A percentile compares a stretch with the other conserved stretches of the same genome.
These are phyloP conservation scores for Pseudachorutes palmiensis DNA, from an alignment of 1,140 invertebrate species.

Conservation along the genomic window DNA sequence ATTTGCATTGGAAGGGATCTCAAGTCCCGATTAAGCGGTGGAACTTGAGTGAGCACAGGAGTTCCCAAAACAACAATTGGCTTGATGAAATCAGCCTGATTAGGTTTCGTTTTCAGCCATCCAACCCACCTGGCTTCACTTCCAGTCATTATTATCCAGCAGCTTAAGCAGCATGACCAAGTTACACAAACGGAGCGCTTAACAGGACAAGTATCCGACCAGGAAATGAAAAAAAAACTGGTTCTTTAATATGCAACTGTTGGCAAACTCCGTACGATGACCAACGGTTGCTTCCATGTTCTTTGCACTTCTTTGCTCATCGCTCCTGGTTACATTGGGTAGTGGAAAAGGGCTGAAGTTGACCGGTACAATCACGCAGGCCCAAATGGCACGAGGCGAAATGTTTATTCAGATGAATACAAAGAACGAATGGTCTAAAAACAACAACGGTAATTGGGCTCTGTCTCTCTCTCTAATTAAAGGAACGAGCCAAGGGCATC, in stretches of 20 bases:
- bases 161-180: too few relatives aligned
- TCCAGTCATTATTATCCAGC: background rate
- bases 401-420: too few relatives aligned
- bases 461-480: too few relatives aligned
- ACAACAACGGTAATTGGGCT: too few relatives aligned
- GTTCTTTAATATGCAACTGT: background rate
- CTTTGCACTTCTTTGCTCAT: background rate
- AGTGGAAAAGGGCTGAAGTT: background rate
- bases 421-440: too few relatives aligned
- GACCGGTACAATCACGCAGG: too few relatives aligned
- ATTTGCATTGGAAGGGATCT: background rate
- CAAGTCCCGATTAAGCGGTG: background rate
- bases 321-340: background rate
- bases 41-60: background rate
- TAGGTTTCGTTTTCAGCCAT: background rate
- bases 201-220: too few relatives aligned
- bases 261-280: background rate
- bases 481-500: background rate
- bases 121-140: conserved; percentile 1
- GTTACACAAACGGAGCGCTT: too few relatives aligned
- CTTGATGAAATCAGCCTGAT: conserved; percentile 9
- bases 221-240: background rate
- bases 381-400: too few relatives aligned
- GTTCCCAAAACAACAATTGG: background rate
- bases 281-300: background rate